Evolutionary conservation across 2,888 invertebrate genomes (phyloP), one percentile per base, ranked within the genome.

Genomic region (Adelphocoris suturalis): DNA sequence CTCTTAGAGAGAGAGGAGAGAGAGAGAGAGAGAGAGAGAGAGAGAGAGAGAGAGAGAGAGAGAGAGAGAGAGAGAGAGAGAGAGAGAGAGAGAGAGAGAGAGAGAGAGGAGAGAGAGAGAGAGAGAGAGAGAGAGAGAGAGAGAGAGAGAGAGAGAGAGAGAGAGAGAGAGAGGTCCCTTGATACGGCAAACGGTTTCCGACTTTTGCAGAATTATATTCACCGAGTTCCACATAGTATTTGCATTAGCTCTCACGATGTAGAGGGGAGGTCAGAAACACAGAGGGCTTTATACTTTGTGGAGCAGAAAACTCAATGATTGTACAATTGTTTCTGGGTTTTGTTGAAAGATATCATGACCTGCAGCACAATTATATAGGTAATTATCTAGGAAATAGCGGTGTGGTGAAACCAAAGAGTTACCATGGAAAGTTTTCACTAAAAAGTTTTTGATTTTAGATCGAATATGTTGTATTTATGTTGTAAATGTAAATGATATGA

Each of bases 181-280:
- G 82, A 82, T 82, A 82, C 82, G 82, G 82, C 82, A 23, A 82
- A 82, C 48, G n/a, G 52, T 82, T 82, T 78, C 78, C 47, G 78
- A 68, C 68, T 68, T 68, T 68, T 68, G 68, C 68, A 13, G 68
- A 68, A 68, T 68, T 68, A 68, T 19, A 68, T 68, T 68, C 68
- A 9, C 68, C 68, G 68, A 68, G 68, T 23, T 68, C 23, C 68
- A 68, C 68, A 68, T 68, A 23, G 23, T 68, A 68, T 68, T 68
- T 23, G 68, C 68, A 68, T 68, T 68, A 23, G 23, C 19, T 23
- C 68, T 68, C 52, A 23, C 27, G 68, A 68, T 5, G 7, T 52
- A 11, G 52, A 52, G 37, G 37, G 7, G 37, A 37, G 3, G 37
- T 37, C 37, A 37, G 7, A 37, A 37, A 37, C 7, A 37, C 7